Base-by-base conservation (phyloP, 2,113 vertebrate genomes). In the Irena cyanogastra region DNA sequence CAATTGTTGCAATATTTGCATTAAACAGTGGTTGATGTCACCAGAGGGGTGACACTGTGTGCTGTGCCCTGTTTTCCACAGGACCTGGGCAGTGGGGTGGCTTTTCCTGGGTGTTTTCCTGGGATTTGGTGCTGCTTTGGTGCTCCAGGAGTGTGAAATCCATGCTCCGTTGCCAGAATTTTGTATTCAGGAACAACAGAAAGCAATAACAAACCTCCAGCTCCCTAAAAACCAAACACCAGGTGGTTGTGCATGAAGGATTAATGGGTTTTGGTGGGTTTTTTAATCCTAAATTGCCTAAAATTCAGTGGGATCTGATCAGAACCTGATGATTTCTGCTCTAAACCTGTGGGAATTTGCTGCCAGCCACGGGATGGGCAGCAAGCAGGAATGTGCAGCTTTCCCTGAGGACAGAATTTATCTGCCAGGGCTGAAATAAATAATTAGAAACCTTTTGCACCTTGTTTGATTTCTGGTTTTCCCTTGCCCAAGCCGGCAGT, bases 381-480 rank as follows among this genome's bases (percentile, higher is more conserved):
- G 18, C 6, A 2, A 19, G 47, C 3, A 6, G 80, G 27, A 18
- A 16, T 0, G 5, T 8, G 5, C 6, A 20, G 56, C 52, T 2
- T 9, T 33, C 33, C 63, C 84, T 31, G 1, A 35, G 65, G 41
- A 28, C 33, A 24, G 37, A 5, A 23, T 31, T 57, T 10, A 16
- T 19, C 28, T 16, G 35, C 22, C 18, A 39, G 22, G 44, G 33
- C 31, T 5, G 7, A 61, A 91, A 37, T 13, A 21, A 75, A 35
- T 13, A 13, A n/a, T 22, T 6, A 19, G 47, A 23, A 56, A 16
- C 37, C 49, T 85, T 71, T 35, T 7, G 2, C 9, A 1, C n/a
- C 3, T 8, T 4, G 49, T 7, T 31, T 28, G 16, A 7, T 42
- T 89, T 27, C 16, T 1, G 0, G 23, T 57, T 26, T 31, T 33